Evolutionary conservation across 2,797 vertebrate species (phyloP).

Genomic region (Philypnodon macrostomus): DNA sequence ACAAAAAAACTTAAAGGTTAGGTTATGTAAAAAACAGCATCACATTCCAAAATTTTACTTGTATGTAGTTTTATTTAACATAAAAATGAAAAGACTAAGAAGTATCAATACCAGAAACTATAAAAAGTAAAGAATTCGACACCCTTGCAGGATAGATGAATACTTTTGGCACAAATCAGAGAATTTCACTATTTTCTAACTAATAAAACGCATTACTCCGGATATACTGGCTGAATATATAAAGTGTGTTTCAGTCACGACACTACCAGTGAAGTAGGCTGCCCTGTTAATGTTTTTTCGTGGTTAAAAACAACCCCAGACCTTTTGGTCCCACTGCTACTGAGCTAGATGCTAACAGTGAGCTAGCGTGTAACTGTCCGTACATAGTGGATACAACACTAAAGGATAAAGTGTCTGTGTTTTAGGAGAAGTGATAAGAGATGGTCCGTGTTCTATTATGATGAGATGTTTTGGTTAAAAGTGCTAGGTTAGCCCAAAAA

Average conservation of each 20-base stretch:
- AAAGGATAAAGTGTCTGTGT: neutral
- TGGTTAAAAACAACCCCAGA: conserved; percentile 8
- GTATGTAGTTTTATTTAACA: too few species aligned
- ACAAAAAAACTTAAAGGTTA: too few species aligned
- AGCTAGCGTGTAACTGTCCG: conserved; percentile 39
- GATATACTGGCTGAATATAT: too few species aligned
- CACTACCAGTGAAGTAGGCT: fast-evolving
- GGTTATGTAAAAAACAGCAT: too few species aligned
- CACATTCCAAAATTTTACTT: too few species aligned
- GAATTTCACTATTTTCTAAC: too few species aligned
- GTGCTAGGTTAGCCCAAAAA: neutral
- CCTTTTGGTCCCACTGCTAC: conserved; percentile 39
- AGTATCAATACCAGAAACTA: too few species aligned
- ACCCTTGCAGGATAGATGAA: too few species aligned
- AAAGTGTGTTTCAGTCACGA: neutral
- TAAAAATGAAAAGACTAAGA: too few species aligned
- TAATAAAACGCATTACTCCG: too few species aligned
- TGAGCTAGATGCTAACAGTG: conserved; percentile 54
- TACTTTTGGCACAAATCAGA: too few species aligned
- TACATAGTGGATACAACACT: conserved; percentile 1
- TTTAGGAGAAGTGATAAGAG: neutral
- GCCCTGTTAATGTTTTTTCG: neutral
- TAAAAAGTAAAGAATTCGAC: too few species aligned
- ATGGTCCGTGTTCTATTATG: fast-evolving
- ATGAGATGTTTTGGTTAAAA: neutral